Percentiles rank a stretch among this genome's conserved stretches.
Evolutionary conservation across 2,888 invertebrate genomes (phyloP).

Genomic region (Tolmerus cingulatus): DNA sequence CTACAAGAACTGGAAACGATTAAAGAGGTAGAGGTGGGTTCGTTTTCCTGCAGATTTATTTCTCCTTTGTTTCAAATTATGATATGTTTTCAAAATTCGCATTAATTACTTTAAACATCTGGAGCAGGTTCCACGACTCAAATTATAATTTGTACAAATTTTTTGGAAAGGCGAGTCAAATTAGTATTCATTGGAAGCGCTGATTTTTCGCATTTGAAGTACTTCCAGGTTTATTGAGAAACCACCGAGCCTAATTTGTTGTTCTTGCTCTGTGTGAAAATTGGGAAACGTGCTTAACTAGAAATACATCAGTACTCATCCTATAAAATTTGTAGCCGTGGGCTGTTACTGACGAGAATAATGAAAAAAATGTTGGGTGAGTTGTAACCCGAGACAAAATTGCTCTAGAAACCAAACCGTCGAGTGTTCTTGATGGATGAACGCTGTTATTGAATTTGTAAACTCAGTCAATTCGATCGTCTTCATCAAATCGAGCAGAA

Average conservation of each 20-base stretch:
- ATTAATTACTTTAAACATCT: not conserved
- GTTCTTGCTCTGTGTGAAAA: not conserved
- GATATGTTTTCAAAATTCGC: not conserved
- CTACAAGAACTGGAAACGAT: not conserved
- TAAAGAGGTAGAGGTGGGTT: not conserved
- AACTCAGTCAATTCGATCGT: not conserved
- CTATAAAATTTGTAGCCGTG: not conserved
- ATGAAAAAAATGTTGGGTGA: not conserved
- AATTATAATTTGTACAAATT: not conserved
- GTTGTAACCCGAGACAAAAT: not conserved
- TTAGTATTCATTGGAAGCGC: not conserved
- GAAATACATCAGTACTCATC: not conserved
- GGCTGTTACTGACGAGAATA: not conserved
- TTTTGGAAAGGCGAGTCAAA: not conserved
- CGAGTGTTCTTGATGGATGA: not conserved
- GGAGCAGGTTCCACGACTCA: not conserved
- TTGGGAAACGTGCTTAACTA: not conserved
- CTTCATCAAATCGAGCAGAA: not conserved
- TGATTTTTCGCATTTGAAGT: not conserved
- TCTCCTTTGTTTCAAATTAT: not conserved
- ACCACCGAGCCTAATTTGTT: not conserved
- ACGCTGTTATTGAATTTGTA: not conserved
- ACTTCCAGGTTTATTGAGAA: not conserved
- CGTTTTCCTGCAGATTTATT: not conserved
- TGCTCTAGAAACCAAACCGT: not conserved